Evolutionary conservation across 2,888 invertebrate species (phyloP), one percentile per base, ranked within the genome.

Genomic region (Hyposoter didymator): DNA sequence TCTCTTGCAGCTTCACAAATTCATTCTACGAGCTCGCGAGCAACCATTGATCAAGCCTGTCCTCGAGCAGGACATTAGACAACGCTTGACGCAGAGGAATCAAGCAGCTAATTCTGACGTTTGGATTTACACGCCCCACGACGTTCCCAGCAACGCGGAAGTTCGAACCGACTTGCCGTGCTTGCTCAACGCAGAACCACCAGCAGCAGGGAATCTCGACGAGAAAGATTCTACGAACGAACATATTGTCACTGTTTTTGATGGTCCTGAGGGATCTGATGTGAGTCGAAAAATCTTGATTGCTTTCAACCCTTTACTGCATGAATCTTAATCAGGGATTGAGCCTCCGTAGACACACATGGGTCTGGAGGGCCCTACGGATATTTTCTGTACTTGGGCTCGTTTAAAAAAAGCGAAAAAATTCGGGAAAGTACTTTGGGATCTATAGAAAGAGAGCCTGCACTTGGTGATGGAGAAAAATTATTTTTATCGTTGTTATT

Each of bases 1-100:
- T 90, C 90, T 96, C 32, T 93, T 96, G 76, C 94, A 94, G 70
- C 89, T 96, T 19, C 96, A 96, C 93, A 95, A 96, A 88, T 96
- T 98, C 73, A 94, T 98, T 74, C 91, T 96, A 62, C 95, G 95
- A 89, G 97, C 97, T 0, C 95, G 96, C 79, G 96, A 97, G 55
- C 96, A 96, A 89, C 95, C 97, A 0, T 90, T 96, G 59, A 95
- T 96, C 55, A 96, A 96, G 72, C 91, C 91, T 0, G 73, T 93
- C 19, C 80, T 92, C 7, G 92, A 91, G 74, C 90, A 91, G 19
- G 92, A 93, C 55, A 89, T 91, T 6, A 89, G 90, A 12, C 91
- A 92, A 62, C 89, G 93, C 49, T 87, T 92, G 81, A 89, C 91
- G 2, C 92, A 92, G 73, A 90, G 90, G 45, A 92, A 83, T 88